Conservation (phyloP, 2,888 invertebrate species). For the Apotomis betuletana region DNA sequence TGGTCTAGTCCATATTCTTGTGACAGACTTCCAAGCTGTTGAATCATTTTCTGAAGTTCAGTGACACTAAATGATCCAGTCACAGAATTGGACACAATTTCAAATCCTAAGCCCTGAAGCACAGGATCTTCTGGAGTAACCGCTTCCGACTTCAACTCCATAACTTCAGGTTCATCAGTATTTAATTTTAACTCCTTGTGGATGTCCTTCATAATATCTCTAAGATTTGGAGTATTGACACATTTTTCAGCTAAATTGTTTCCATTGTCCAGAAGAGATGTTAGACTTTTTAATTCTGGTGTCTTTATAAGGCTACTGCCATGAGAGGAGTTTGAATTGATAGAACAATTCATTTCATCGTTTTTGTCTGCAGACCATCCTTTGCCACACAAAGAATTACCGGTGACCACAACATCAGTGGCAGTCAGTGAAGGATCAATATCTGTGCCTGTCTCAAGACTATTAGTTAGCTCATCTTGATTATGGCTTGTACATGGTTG, state of each 20-base stretch:
- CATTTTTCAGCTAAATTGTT: slow-evolving; percentile 65
- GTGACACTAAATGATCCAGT: slow-evolving; percentile 80
- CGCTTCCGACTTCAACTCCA: slow-evolving; percentile 60
- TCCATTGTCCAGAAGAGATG: slow-evolving; percentile 72
- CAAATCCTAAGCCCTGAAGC: slow-evolving; percentile 82
- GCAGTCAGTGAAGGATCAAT: slow-evolving; percentile 67
- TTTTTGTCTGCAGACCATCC: slow-evolving; percentile 86
- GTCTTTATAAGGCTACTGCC: slow-evolving; percentile 80
- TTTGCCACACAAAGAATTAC: slow-evolving; percentile 86
- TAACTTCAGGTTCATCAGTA: slow-evolving; percentile 63
- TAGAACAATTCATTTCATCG: slow-evolving; percentile 79
- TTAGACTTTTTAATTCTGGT: slow-evolving; percentile 77
- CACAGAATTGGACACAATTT: slow-evolving; percentile 80
- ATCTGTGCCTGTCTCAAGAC: slow-evolving; percentile 66
- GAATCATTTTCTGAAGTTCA: slow-evolving; percentile 85
- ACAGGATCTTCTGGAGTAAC: slow-evolving; percentile 70
- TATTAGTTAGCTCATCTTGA: slow-evolving; percentile 52
- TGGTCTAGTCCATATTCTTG: slow-evolving; percentile 92
- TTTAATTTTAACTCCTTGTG: slow-evolving; percentile 73
- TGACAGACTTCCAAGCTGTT: slow-evolving; percentile 86
- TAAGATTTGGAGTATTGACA: slow-evolving; percentile 77
- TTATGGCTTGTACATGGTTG: slow-evolving; percentile 68
- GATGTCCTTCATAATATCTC: slow-evolving; percentile 84
- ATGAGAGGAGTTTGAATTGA: slow-evolving; percentile 80
- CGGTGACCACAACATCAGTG: slow-evolving; percentile 72